Evolutionary conservation across 2,797 vertebrate genomes (phyloP).

Genomic region (Pangasius djambal): DNA sequence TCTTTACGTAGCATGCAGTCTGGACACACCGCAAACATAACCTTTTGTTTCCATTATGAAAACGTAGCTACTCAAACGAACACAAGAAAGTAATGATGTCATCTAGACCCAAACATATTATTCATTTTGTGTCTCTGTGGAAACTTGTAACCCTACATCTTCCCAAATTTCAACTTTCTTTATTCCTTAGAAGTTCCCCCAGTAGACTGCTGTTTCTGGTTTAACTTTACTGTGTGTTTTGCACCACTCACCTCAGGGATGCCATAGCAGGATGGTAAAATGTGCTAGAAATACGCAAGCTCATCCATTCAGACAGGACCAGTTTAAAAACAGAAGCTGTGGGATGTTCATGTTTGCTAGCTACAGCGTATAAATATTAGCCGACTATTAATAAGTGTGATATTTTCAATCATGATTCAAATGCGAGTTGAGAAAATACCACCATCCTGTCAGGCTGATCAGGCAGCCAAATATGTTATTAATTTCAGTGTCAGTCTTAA

Average conservation of each 20-base stretch:
- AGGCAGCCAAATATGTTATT: not conserved
- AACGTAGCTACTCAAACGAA: not conserved
- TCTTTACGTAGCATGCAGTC: not conserved
- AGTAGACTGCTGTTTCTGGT: not conserved
- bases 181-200: not conserved
- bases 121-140: not conserved
- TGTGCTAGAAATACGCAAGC: not conserved
- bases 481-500: not conserved
- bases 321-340: not conserved
- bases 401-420: not conserved
- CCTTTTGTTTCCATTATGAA: not conserved
- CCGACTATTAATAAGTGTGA: conserved; percentile 5
- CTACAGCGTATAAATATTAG: conserved; percentile 1
- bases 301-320: not conserved
- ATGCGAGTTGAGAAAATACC: not conserved
- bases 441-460: conserved; percentile 6
- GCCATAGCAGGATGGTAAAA: not conserved
- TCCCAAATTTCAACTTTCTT: not conserved
- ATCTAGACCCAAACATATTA: not conserved
- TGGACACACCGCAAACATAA: not conserved
- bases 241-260: not conserved
- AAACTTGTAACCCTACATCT: not conserved
- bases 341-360: not conserved
- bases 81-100: not conserved
- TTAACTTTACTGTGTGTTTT: not conserved